A percentile compares a stretch with the other conserved stretches of the same genome.
phyloP scores from a whole-genome alignment of 2,888 invertebrate species.

The Dendrolimus pini region DNA sequence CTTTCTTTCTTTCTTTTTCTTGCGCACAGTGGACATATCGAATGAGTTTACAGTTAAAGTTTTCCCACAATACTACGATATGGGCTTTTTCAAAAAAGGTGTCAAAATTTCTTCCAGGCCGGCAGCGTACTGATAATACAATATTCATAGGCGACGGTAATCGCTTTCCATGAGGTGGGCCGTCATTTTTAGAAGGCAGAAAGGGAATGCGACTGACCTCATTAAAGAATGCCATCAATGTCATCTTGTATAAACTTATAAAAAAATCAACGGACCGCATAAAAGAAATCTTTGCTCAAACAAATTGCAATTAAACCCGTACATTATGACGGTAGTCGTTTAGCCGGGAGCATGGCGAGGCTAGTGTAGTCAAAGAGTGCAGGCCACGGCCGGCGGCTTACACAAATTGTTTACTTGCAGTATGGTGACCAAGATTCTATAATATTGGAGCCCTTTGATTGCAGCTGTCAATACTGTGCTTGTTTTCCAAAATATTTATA shows the following conservation, averaged over 20 bases:
- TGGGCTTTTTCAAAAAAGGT: too few species aligned
- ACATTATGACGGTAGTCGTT: constrained; percentile 31
- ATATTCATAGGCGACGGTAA: too few species aligned
- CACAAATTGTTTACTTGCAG: constrained; percentile 3
- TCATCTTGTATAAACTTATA: background rate
- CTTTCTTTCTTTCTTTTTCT: too few species aligned
- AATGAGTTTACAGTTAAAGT: too few species aligned
- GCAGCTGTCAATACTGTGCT: too few species aligned
- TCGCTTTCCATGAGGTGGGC: too few species aligned
- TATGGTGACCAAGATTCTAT: background rate
- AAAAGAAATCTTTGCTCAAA: constrained; percentile 37
- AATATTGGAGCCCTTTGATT: background rate
- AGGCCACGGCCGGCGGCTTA: constrained; percentile 17
- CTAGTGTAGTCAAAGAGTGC: constrained; percentile 13
- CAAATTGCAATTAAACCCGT: constrained; percentile 53
- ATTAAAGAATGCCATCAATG: background rate
- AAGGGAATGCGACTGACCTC: background rate
- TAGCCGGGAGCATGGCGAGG: constrained; percentile 20
- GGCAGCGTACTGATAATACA: too few species aligned
- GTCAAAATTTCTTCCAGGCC: too few species aligned
- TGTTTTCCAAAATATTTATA: too few species aligned
- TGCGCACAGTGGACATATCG: too few species aligned
- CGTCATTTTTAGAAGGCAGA: too few species aligned
- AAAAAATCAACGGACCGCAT: constrained; percentile 10
- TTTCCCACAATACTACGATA: too few species aligned